phyloP scores from a whole-genome alignment of 2,888 invertebrate species.

The Drosophila melanocephala region DNA sequence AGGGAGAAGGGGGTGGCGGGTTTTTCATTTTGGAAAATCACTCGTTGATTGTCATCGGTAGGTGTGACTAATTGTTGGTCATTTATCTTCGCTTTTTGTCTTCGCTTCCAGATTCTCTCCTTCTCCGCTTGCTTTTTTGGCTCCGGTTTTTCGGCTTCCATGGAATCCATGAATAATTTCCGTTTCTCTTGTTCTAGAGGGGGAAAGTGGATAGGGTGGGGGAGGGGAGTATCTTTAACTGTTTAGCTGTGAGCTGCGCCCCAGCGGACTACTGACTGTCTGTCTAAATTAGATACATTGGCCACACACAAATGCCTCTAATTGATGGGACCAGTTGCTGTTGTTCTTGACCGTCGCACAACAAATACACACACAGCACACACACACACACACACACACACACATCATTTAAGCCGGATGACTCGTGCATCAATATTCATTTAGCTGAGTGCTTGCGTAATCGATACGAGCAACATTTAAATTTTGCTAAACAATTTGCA shows the following conservation, averaged over 20 bases:
- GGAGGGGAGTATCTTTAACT: constrained; percentile 15
- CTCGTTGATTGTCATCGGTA: constrained; percentile 80
- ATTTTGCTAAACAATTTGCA: not conserved
- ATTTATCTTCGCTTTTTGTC: constrained; percentile 70
- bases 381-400: not conserved
- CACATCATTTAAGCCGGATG: constrained; percentile 31
- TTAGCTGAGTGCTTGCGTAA: not conserved
- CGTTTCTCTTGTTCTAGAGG: constrained; percentile 35
- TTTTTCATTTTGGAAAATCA: constrained; percentile 65
- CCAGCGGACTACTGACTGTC: constrained; percentile 37
- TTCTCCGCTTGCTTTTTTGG: constrained; percentile 15
- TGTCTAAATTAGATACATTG: constrained; percentile 56
- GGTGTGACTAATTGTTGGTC: constrained; percentile 81
- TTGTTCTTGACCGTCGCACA: not conserved
- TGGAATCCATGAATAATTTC: constrained; percentile 77
- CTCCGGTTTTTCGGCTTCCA: constrained; percentile 20
- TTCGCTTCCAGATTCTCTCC: constrained; percentile 6
- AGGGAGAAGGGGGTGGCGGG: constrained; percentile 1
- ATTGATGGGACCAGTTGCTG: constrained; percentile 65
- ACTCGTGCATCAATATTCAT: constrained; percentile 13
- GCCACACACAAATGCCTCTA: constrained; percentile 49
- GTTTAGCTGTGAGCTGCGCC: constrained; percentile 1
- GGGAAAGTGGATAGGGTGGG: not conserved
- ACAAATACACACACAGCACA: not conserved
- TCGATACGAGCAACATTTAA: not conserved